Evolutionary conservation across 2,113 vertebrate genomes (phyloP).

Genomic region (Glaucidium brasilianum): DNA sequence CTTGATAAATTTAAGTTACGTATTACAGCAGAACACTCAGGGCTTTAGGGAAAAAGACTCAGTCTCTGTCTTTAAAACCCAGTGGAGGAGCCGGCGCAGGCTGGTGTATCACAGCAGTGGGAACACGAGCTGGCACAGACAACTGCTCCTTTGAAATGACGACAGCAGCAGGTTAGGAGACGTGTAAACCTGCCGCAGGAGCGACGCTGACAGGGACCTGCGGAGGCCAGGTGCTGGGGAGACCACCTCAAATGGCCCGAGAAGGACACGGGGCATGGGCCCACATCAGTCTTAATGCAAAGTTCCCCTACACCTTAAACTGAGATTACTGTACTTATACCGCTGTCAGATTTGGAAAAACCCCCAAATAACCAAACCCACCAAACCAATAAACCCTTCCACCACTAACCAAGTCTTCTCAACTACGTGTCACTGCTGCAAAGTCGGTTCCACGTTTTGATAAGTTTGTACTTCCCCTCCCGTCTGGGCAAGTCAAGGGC

Average conservation of each 20-base stretch:
- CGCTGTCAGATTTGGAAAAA: neutral
- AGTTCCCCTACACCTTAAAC: neutral
- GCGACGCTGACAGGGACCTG: neutral
- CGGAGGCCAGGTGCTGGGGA: neutral
- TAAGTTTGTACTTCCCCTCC: neutral
- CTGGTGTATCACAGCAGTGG: neutral
- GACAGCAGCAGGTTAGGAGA: neutral
- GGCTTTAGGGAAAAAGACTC: constrained; percentile 20
- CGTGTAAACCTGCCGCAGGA: neutral
- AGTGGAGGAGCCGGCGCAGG: neutral
- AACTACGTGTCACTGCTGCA: neutral
- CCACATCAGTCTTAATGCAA: too few species aligned
- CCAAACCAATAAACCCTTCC: neutral
- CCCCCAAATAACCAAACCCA: neutral
- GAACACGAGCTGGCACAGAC: neutral
- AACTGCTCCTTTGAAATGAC: neutral
- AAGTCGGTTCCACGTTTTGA: neutral
- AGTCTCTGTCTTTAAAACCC: neutral
- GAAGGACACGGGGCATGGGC: neutral
- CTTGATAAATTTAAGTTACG: constrained; percentile 61
- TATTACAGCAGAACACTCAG: constrained; percentile 19
- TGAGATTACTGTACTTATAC: accelerated
- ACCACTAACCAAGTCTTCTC: neutral
- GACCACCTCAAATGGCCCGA: neutral
- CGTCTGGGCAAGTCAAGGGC: neutral